A percentile compares a stretch with the other conserved stretches of the same genome.
phyloP scores from a whole-genome alignment of 2,797 vertebrate genomes.

The Melanotaenia nigrans region DNA sequence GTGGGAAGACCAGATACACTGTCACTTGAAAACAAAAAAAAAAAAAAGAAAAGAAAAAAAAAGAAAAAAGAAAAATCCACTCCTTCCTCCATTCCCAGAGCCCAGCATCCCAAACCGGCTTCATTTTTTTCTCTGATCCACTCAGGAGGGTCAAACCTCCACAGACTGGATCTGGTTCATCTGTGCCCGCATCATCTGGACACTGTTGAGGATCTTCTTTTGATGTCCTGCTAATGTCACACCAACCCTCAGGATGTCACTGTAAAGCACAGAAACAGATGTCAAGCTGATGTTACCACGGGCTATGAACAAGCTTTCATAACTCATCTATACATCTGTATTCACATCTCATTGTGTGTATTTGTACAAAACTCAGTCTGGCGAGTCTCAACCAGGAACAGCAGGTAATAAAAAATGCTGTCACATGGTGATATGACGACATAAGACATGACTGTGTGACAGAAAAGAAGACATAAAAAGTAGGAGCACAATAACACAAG shows the following conservation, averaged over 20 bases:
- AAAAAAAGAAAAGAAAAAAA: slow-evolving; percentile 44
- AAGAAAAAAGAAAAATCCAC: slow-evolving; percentile 53
- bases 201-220: slow-evolving; percentile 99
- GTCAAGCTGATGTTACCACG: slow-evolving; percentile 31
- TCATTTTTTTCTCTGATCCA: slow-evolving; percentile 49
- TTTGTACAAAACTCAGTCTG: slow-evolving; percentile 3
- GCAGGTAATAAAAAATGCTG: background rate
- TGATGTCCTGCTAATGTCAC: slow-evolving; percentile 99
- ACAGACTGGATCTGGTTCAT: slow-evolving; percentile 99
- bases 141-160: slow-evolving; percentile 88
- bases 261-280: slow-evolving; percentile 71
- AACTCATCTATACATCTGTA: background rate
- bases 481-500: slow-evolving; percentile 25
- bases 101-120: slow-evolving; percentile 52
- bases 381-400: background rate
- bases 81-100: slow-evolving; percentile 63
- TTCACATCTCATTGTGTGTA: background rate
- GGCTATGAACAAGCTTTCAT: slow-evolving; percentile 5
- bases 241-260: slow-evolving; percentile 96
- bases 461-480: slow-evolving; percentile 10
- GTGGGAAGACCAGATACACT: slow-evolving; percentile 68
- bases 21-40: slow-evolving; percentile 55
- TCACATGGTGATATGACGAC: background rate
- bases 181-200: slow-evolving; percentile 99
- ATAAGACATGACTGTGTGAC: background rate